A percentile compares a stretch with the other conserved stretches of the same genome.
phyloP scores from a whole-genome alignment of 2,888 invertebrate genomes.

The Lissonota sp. region DNA sequence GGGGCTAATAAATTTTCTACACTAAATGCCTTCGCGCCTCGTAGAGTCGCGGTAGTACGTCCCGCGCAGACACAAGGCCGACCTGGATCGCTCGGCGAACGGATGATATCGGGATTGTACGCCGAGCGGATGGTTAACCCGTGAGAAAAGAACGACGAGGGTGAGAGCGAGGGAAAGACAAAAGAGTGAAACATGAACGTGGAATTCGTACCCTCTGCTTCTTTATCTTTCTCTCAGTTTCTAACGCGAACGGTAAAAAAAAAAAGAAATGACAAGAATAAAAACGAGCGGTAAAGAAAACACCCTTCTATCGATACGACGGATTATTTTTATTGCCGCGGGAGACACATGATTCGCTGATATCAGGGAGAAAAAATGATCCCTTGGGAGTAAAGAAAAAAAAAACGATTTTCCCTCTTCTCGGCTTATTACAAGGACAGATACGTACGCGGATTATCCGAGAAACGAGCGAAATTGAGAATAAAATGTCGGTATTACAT shows the following conservation, averaged over 20 bases:
- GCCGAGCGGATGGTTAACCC: slow-evolving; percentile 16
- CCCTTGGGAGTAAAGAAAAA: background rate
- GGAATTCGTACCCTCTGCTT: slow-evolving; percentile 20
- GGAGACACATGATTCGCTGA: slow-evolving; percentile 17
- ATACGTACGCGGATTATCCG: slow-evolving; percentile 33
- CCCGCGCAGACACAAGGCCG: slow-evolving; percentile 58
- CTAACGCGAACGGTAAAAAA: slow-evolving; percentile 17
- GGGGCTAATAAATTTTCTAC: slow-evolving; percentile 67
- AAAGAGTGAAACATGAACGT: slow-evolving; percentile 1
- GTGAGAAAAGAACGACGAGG: slow-evolving; percentile 15
- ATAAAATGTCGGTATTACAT: background rate
- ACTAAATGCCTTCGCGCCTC: slow-evolving; percentile 58
- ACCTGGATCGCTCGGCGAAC: slow-evolving; percentile 50
- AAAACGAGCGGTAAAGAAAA: slow-evolving; percentile 30
- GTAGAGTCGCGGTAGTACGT: slow-evolving; percentile 39
- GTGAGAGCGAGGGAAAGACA: slow-evolving; percentile 12
- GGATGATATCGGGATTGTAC: slow-evolving; percentile 42
- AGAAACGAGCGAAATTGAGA: slow-evolving; percentile 9
- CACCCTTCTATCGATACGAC: background rate
- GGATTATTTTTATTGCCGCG: slow-evolving; percentile 47
- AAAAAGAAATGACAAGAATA: slow-evolving; percentile 17
- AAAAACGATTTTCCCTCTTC: background rate
- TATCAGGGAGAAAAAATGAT: background rate
- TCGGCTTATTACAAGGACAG: slow-evolving; percentile 29
- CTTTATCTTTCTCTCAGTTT: slow-evolving; percentile 51